Evolutionary conservation across 2,888 invertebrate genomes (phyloP), one percentile per base, ranked within the genome.

Genomic region (Dasysyrphus tricinctus): DNA sequence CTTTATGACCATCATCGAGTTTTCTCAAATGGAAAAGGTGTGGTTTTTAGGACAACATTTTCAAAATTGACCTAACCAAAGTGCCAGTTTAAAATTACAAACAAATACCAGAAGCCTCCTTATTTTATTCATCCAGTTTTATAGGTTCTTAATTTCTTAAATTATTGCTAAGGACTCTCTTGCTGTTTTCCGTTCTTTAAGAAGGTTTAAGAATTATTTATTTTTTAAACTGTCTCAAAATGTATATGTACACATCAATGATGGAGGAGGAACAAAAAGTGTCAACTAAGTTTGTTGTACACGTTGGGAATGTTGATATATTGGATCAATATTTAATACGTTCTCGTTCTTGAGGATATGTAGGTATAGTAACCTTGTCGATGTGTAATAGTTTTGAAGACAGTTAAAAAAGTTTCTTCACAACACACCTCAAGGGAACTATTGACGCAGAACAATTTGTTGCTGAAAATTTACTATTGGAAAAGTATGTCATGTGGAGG

Each of bases 241-340:
- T 19, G 12, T 39, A 6, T 0, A 24, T 12, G 2, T 57, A 19
- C 19, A 59, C 57, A 39, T 37, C 37, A 39, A 24, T 39, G 11
- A 12, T 5, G 24, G 19, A 7, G 12, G 16, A 5, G 5, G 12
- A 24, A 39, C 39, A 59, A 61, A 4, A 39, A 34, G 34, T 67
- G 67, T 65, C 65, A 65, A 65, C 49, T 37, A 49, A 49, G 32
- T 67, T 63, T 49, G 8, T 9, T n/a, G n/a, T n/a, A 16, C 34
- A 37, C 19, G 32, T 49, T 49, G 1, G 16, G 34, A 65, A 49
- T 67, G 49, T 67, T 67, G 47, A 65, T 65, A 65, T 65, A 12
- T 65, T 67, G 49, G 37, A 49, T 67, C 34, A 67, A 67, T 67
- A 67, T 67, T 67, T 49, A 47, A 67, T 67, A 49, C 61, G 42